These are phyloP conservation scores for Athrips mouffetella DNA, from an alignment of 2,888 invertebrate genomes.

Conservation along the genomic window DNA sequence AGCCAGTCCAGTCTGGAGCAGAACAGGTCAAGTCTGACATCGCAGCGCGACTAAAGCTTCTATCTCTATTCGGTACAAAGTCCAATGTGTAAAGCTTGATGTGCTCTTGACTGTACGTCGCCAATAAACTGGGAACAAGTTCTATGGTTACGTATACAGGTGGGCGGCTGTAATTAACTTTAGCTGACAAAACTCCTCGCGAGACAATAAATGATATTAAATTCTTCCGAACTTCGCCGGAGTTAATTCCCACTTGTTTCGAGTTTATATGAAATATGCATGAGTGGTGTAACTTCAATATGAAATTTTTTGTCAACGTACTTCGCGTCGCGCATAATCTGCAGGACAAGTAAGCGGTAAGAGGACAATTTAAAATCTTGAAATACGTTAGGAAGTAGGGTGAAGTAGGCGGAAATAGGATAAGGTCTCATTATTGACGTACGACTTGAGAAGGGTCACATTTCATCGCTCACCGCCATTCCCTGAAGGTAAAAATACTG, in stretches of 20 bases:
- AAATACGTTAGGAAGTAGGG: constrained; percentile 31
- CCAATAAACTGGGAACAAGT: too few relatives aligned
- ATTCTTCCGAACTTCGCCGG: constrained; percentile 36
- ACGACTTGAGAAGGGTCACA: constrained; percentile 41
- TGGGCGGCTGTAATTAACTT: constrained; percentile 10
- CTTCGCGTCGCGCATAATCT: constrained; percentile 27
- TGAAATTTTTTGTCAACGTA: constrained; percentile 43
- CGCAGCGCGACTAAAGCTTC: too few relatives aligned
- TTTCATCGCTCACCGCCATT: constrained; percentile 38
- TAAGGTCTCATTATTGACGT: constrained; percentile 37
- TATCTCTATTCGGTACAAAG: too few relatives aligned
- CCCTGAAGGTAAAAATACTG: constrained; percentile 30
- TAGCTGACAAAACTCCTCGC: constrained; percentile 20
- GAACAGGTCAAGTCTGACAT: too few relatives aligned
- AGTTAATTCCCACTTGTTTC: constrained; percentile 32
- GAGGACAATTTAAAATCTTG: constrained; percentile 31
- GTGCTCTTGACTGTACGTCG: neutral
- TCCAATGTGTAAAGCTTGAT: neutral
- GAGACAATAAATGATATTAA: constrained; percentile 39
- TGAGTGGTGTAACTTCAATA: constrained; percentile 40
- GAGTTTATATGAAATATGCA: constrained; percentile 45
- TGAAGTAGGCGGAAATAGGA: constrained; percentile 27
- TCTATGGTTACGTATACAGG: constrained; percentile 8
- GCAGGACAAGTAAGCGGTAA: constrained; percentile 6
- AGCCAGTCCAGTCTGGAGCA: too few relatives aligned